phyloP scores from a whole-genome alignment of 2,888 invertebrate genomes.

The Anoplius nigerrimus region DNA sequence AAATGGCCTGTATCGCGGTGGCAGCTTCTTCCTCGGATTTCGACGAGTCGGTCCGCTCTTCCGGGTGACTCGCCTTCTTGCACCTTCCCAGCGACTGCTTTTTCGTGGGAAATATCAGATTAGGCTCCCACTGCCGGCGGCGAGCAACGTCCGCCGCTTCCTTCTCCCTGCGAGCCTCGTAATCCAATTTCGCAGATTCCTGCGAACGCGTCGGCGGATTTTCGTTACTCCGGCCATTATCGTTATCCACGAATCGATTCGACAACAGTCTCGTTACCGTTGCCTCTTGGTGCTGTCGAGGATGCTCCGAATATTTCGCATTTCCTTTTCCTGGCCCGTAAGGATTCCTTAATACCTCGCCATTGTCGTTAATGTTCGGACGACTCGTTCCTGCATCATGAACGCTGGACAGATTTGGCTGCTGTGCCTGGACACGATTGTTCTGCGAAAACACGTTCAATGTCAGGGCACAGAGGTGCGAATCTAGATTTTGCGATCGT shows the following conservation, averaged over 20 bases:
- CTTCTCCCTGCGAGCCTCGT: slow-evolving; percentile 29
- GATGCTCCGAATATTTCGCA: no score
- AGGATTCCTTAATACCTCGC: no score
- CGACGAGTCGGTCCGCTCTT: slow-evolving; percentile 49
- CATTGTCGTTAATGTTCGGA: no score
- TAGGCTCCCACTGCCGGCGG: slow-evolving; percentile 47
- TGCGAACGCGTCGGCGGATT: slow-evolving; percentile 5
- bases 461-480: neutral
- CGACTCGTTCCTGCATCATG: no score
- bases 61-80: slow-evolving; percentile 28
- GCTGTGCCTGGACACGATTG: neutral
- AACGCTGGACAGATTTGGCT: no score
- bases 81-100: slow-evolving; percentile 32
- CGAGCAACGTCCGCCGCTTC: slow-evolving; percentile 35
- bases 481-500: neutral
- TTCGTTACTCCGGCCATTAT: no score
- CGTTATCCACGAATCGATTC: slow-evolving; percentile 27
- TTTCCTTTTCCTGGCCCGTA: no score
- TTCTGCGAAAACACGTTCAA: slow-evolving; percentile 3
- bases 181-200: slow-evolving; percentile 37
- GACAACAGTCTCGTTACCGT: slow-evolving; percentile 12
- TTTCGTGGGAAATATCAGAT: slow-evolving; percentile 33
- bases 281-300: neutral
- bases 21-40: slow-evolving; percentile 70
- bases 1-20: slow-evolving; percentile 70